A percentile compares a stretch with the other conserved stretches of the same genome.
These are phyloP conservation scores for Sycobia sp. DNA, from an alignment of 1,140 invertebrate species.

Conservation along the genomic window DNA sequence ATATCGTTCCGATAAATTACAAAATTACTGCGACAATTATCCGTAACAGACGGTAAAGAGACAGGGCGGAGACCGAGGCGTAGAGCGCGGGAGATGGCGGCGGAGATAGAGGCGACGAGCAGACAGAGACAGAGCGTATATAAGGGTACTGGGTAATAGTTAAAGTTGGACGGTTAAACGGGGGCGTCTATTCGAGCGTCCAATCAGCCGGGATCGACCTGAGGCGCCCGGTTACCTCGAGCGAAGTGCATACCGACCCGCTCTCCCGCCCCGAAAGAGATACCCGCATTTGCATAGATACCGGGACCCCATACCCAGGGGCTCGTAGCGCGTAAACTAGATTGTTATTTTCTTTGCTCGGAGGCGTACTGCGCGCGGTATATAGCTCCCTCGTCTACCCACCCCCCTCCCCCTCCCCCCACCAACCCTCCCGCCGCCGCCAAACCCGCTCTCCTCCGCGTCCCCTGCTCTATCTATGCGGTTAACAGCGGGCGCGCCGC, in stretches of 20 bases:
- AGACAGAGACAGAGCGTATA: neutral
- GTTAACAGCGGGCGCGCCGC: too few species aligned
- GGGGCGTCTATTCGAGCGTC: slow-evolving; percentile 37
- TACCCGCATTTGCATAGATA: slow-evolving; percentile 30
- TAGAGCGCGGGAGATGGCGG: neutral
- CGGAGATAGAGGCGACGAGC: neutral
- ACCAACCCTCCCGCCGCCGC: too few species aligned
- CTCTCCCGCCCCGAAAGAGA: neutral
- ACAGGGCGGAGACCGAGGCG: neutral
- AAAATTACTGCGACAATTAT: slow-evolving; percentile 12
- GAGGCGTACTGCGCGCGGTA: neutral
- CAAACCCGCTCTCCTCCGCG: too few species aligned
- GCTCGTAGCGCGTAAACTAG: slow-evolving; percentile 18
- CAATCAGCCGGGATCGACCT: slow-evolving; percentile 39
- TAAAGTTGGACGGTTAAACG: slow-evolving; percentile 45
- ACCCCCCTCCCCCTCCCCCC: too few species aligned
- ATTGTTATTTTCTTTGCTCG: slow-evolving; percentile 29
- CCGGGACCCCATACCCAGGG: neutral
- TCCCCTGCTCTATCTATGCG: too few species aligned
- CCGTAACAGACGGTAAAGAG: slow-evolving; percentile 5
- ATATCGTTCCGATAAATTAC: too few species aligned
- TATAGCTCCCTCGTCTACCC: neutral
- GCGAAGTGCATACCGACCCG: too few species aligned
- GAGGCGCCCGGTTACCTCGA: too few species aligned
- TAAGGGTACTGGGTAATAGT: slow-evolving; percentile 38